Evolutionary conservation across 2,113 vertebrate genomes (phyloP).

Genomic region (Dolichallabes microphthalmus): DNA sequence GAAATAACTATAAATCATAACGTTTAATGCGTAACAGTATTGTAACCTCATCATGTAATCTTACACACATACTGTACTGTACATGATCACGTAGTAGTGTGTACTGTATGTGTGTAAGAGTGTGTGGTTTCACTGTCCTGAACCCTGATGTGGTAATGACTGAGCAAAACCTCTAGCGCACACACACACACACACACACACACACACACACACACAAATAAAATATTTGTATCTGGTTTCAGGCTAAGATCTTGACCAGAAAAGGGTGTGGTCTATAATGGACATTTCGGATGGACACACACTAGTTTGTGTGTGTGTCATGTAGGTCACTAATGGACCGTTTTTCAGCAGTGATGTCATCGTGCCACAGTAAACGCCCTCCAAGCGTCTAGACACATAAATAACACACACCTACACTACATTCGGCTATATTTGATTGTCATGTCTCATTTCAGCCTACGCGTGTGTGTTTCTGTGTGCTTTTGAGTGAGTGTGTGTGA

Average conservation of each 20-base stretch:
- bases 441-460: background rate
- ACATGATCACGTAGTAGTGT: background rate
- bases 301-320: background rate
- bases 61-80: too few relatives aligned
- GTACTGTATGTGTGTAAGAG: background rate
- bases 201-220: background rate
- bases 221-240: background rate
- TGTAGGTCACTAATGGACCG: background rate
- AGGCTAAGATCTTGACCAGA: background rate
- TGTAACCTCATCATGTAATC: too few relatives aligned
- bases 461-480: background rate
- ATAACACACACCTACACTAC: conserved; percentile 15
- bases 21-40: too few relatives aligned
- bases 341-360: conserved; percentile 14
- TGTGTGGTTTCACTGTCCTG: background rate
- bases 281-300: background rate
- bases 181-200: conserved; percentile 23
- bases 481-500: conserved; percentile 9
- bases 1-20: background rate
- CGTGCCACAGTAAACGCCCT: conserved; percentile 6
- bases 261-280: background rate
- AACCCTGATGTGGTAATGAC: background rate
- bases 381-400: conserved; percentile 32
- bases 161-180: background rate
- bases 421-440: conserved; percentile 21